Evolutionary conservation across 2,888 invertebrate species (phyloP).

Genomic region (Hipparchia sbordonii): DNA sequence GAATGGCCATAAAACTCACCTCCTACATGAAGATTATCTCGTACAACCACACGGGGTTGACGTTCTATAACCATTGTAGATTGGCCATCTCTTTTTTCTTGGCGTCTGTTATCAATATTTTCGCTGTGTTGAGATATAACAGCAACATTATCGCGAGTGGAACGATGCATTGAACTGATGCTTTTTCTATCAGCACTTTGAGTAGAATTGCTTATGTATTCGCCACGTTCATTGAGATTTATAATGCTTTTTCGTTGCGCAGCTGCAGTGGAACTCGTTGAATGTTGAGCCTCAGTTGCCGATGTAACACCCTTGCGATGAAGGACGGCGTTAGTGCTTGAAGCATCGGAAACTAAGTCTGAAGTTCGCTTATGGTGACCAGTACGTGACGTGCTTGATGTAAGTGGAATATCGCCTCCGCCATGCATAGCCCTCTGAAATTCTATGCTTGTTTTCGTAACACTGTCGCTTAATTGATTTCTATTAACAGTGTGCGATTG

Average conservation of each 20-base stretch:
- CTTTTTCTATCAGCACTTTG: conserved; percentile 89
- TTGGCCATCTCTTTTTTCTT: conserved; percentile 79
- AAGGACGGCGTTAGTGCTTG: conserved; percentile 89
- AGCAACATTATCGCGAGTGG: conserved; percentile 80
- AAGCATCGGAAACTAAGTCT: conserved; percentile 88
- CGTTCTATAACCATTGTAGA: conserved; percentile 82
- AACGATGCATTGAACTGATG: conserved; percentile 90
- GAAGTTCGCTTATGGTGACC: conserved; percentile 88
- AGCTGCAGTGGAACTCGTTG: conserved; percentile 88
- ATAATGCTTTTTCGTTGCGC: conserved; percentile 91
- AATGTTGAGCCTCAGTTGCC: conserved; percentile 88
- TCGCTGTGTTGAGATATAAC: conserved; percentile 80
- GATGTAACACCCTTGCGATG: conserved; percentile 88
- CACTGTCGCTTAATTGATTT: conserved; percentile 73
- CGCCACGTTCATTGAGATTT: conserved; percentile 89
- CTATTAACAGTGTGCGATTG: conserved; percentile 62
- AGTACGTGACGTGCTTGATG: conserved; percentile 55
- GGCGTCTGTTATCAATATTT: conserved; percentile 60
- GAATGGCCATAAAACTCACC: conserved; percentile 89
- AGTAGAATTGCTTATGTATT: conserved; percentile 85
- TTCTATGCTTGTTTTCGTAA: conserved; percentile 79
- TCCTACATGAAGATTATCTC: conserved; percentile 88
- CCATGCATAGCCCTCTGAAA: conserved; percentile 80
- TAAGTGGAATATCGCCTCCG: conserved; percentile 50
- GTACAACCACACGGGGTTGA: conserved; percentile 83